These are phyloP conservation scores for Peromyscus eremicus DNA, from an alignment of 2,797 vertebrate species.

Conservation along the genomic window DNA sequence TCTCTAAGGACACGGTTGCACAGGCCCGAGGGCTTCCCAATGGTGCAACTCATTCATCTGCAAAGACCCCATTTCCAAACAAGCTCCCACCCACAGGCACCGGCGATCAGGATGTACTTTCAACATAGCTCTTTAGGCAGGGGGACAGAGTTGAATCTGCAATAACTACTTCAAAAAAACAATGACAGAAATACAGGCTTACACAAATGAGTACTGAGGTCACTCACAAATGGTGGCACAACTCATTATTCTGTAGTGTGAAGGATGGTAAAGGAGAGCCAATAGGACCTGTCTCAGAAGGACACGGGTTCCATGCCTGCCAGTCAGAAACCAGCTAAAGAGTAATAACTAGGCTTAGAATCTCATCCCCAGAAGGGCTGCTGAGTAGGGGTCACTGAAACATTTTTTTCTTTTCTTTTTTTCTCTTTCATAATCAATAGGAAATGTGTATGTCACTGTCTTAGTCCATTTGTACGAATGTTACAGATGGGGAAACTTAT, in stretches of 20 bases:
- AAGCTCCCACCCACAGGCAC: not conserved
- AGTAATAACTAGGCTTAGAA: not conserved
- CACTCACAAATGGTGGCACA: slow-evolving; percentile 11
- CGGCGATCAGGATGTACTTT: not conserved
- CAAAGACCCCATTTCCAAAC: not conserved
- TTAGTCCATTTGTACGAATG: not conserved
- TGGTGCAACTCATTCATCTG: not conserved
- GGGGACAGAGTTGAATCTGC: not conserved
- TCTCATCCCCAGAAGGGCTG: not conserved
- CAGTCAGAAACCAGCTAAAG: not conserved
- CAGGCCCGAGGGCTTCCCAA: not conserved
- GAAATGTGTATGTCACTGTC: not conserved
- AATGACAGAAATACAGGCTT: slow-evolving; percentile 11
- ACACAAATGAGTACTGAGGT: not conserved
- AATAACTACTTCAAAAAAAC: slow-evolving; percentile 52
- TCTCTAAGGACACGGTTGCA: not conserved
- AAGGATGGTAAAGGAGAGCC: not conserved
- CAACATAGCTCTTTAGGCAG: not conserved
- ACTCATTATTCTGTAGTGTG: not conserved
- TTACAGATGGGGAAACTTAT: not conserved
- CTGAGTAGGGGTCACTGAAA: not conserved
- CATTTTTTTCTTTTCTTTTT: not conserved
- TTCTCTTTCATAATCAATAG: not conserved
- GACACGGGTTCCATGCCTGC: not conserved
- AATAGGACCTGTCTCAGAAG: not conserved